Base-by-base conservation (phyloP, 2,888 invertebrate genomes). In the Shargacucullia verbasci region DNA sequence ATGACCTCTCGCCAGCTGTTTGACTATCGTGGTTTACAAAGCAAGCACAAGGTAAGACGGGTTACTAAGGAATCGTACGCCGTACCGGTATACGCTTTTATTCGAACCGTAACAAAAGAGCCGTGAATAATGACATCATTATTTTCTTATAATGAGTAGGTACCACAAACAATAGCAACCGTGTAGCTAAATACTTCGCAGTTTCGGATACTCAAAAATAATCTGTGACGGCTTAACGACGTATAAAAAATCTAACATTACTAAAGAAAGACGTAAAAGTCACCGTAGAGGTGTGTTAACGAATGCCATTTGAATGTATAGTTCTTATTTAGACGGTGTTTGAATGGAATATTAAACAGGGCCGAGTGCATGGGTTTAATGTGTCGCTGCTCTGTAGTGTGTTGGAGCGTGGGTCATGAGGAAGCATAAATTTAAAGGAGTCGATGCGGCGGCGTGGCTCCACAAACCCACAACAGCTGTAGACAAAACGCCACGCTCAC, bases 401-500 rank as follows among this genome's bases (percentile, higher is more conserved):
- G 56, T 75, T 78, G 74, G 80, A 83, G 82, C 90, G 86, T 88
- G 88, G 91, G 89, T 89, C 93, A 92, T 90, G 91, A 90, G 91
- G 92, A 92, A 91, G 92, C 90, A 92, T 93, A 92, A 88, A 93
- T 92, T 91, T 90, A 88, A 88, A 87, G 83, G 78, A 89, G 88
- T 83, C 91, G 85, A 90, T 88, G 83, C 74, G 76, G 72, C 81
- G 53, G 55, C 63, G 82, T 82, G 84, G 85, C 83, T 85, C 84
- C 82, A 91, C 87, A 87, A 89, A 87, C 87, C 89, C 83, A 88
- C 89, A 92, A 88, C 93, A 94, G 92, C 93, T 93, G 93, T 94
- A 90, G 88, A 88, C 87, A 84, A 79, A 85, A 88, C 81, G 84
- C 87, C 84, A 84, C 81, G 79, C 84, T 59, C 71, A 86, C 86